Percentiles rank a stretch among this genome's conserved stretches.
Evolutionary conservation across 2,113 vertebrate genomes (phyloP).

Genomic region (Xiphorhynchus elegans): DNA sequence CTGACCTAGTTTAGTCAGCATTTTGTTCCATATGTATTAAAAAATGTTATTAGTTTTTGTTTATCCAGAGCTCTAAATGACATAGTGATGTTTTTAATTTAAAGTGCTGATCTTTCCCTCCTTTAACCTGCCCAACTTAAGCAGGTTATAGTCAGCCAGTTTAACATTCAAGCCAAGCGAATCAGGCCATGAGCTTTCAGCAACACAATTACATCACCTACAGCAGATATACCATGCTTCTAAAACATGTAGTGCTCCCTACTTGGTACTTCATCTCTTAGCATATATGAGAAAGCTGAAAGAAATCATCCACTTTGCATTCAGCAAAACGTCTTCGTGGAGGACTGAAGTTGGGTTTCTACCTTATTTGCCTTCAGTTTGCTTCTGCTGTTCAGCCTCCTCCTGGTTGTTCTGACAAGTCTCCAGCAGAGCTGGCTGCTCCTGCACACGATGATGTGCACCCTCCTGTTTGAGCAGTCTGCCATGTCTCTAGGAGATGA

Average conservation of each 20-base stretch:
- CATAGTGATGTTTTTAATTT: not conserved
- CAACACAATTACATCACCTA: not conserved
- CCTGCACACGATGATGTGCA: not conserved
- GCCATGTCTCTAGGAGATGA: not conserved
- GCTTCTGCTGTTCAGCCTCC: not conserved
- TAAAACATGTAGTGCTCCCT: not conserved
- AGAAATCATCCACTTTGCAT: not conserved
- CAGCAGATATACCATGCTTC: not conserved
- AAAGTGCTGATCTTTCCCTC: not conserved
- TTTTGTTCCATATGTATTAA: not conserved
- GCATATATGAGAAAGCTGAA: not conserved
- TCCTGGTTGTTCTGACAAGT: not conserved
- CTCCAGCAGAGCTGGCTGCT: constrained; percentile 6
- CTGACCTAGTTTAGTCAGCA: constrained; percentile 20
- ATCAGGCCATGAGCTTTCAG: not conserved
- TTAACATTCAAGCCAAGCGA: not conserved
- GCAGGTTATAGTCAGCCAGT: not conserved
- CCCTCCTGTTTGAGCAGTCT: not conserved
- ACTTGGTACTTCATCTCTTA: not conserved
- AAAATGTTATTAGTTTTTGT: not conserved
- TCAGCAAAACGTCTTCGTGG: not conserved
- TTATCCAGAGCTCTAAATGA: constrained; percentile 1
- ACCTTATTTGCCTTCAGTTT: not conserved
- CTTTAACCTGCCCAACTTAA: not conserved
- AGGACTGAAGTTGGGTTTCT: not conserved